Base-by-base conservation (phyloP, 1,140 invertebrate genomes). In the Cataglyphis hispanica region DNA sequence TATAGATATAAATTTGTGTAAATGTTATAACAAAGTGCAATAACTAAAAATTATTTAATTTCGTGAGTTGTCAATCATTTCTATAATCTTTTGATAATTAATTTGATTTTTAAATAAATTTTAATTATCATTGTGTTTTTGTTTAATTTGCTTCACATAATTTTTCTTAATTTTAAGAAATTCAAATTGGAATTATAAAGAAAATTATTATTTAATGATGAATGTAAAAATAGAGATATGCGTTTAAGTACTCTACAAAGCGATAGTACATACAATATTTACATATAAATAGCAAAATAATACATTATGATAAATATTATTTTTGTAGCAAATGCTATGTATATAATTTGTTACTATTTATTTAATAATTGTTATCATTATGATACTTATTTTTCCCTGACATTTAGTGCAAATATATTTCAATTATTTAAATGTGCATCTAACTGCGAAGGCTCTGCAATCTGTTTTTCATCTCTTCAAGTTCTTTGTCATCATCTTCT, bases 381-480 rank as follows among this genome's bases (percentile, higher is more conserved):
- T 27, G 37, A 61, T 69, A 69, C 77, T 85, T 72, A 67, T 86
- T 50, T 61, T 61, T 75, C 61, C 86, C 58, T 60, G 63, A 84
- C 46, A 84, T 53, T 87, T 10, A n/a, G 37, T 85, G 60, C 11
- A 60, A 22, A 86, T 85, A 72, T 34, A 25, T 1, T 74, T 61
- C 1, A 76, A 86, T 81, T 78, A 91, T 86, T 70, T 85, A 89
- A 69, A 58, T 63, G 83, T 64, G 40, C 34, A 87, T 86, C 91
- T 97, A 98, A 94, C 97, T 98, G 81, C 98, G 96, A 31, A 99
- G 95, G 43, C 98, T 98, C 92, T 98, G 96, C 61, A 99, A 95
- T 89, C 98, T 95, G 84, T 96, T 97, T 93, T 98, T 97, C 98
- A 99, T 98, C 90, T 98, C 97, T 91, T 97, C 97, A 1, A 98